Conservation (phyloP, 2,113 vertebrate species). For the Pelodiscus sinensis region DNA sequence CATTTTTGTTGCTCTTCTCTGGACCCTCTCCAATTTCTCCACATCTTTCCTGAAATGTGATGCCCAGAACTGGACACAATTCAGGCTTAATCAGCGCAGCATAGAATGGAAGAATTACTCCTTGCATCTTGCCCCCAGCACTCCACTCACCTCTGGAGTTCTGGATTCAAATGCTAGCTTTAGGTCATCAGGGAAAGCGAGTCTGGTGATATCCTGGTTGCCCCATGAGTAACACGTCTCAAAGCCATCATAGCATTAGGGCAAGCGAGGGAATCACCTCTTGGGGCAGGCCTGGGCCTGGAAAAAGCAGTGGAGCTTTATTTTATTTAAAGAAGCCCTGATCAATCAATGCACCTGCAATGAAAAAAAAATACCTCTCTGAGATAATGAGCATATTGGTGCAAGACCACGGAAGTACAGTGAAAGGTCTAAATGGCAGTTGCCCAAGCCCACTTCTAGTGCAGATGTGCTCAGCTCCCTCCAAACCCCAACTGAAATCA, state of each 20-base stretch:
- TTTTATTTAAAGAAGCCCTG: background rate
- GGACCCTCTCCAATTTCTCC: too few relatives aligned
- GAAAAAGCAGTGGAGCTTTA: background rate
- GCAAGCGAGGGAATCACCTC: background rate
- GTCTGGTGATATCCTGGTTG: background rate
- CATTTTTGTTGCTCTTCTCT: too few relatives aligned
- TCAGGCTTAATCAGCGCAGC: too few relatives aligned
- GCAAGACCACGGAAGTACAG: background rate
- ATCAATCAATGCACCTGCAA: background rate
- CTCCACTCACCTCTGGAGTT: background rate
- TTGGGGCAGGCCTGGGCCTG: background rate
- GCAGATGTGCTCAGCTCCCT: background rate
- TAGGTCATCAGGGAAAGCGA: background rate
- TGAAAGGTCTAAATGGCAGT: background rate
- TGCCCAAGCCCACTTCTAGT: background rate
- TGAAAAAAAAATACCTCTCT: background rate
- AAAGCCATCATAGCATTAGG: background rate
- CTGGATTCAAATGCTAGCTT: background rate
- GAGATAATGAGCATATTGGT: fast-evolving
- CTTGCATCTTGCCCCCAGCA: too few relatives aligned
- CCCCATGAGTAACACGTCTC: background rate
- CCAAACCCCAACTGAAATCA: background rate
- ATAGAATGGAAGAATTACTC: too few relatives aligned
- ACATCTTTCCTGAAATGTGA: too few relatives aligned
- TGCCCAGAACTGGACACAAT: too few relatives aligned